A percentile compares a stretch with the other conserved stretches of the same genome.
phyloP scores from a whole-genome alignment of 2,888 invertebrate species.

The Coecobrya sp. region DNA sequence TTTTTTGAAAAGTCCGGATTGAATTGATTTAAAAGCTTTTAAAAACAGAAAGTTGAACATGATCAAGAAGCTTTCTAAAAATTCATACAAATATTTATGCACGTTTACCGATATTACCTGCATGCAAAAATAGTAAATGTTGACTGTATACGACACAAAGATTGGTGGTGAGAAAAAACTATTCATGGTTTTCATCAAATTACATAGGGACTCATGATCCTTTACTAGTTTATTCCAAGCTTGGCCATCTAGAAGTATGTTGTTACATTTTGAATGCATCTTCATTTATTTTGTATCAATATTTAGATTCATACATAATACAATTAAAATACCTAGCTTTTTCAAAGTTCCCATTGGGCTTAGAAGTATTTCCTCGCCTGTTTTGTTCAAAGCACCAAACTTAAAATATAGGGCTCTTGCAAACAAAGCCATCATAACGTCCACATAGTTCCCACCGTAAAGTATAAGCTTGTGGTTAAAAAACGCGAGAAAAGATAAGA shows the following conservation, averaged over 20 bases:
- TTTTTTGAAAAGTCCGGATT: constrained; percentile 58
- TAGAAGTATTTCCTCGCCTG: constrained; percentile 39
- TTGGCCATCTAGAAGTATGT: constrained; percentile 24
- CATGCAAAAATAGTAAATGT: constrained; percentile 75
- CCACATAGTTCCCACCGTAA: constrained; percentile 79
- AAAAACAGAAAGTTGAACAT: neutral
- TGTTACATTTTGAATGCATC: neutral
- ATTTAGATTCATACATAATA: neutral
- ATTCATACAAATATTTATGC: neutral
- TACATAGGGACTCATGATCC: constrained; percentile 70
- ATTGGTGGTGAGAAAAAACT: constrained; percentile 66
- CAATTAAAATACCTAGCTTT: neutral
- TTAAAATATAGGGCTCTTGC: constrained; percentile 79
- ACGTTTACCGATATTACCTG: constrained; percentile 71
- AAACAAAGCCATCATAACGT: constrained; percentile 78
- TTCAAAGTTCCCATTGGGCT: neutral
- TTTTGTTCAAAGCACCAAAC: constrained; percentile 72
- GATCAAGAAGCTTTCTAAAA: neutral
- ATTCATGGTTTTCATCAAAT: constrained; percentile 60
- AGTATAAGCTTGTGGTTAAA: constrained; percentile 72
- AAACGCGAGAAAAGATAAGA: constrained; percentile 67
- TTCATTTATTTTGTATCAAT: neutral
- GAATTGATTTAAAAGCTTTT: constrained; percentile 29
- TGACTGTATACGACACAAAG: constrained; percentile 67
- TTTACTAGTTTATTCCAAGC: constrained; percentile 67